Base-by-base conservation (phyloP, 2,797 vertebrate genomes). In the Arrhamphus sclerolepis region DNA sequence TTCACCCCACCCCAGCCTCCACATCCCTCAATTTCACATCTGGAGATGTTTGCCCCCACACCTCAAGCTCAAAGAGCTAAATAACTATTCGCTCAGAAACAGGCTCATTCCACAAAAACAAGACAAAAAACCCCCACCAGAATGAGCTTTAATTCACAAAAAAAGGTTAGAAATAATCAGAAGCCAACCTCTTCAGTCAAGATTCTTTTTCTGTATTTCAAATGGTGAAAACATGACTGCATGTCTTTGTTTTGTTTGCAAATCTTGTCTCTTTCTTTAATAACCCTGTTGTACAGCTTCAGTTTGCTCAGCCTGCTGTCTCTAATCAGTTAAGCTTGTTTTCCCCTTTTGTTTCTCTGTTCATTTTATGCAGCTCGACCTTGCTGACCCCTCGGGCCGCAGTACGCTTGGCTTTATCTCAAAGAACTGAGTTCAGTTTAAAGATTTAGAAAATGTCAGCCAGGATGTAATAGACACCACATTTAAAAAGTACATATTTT, bases 31-130 rank as follows among this genome's bases (percentile, higher is more conserved):
- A 68, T 82, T 79, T 82, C 83, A 87, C 89, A 90, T 90, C 85
- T 91, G 89, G 85, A 87, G 80, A 71, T 63, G 54, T 80, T 87
- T 87, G 86, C 73, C 78, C 81, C 74, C 62, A 70, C 80, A 82
- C 80, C 24, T 3, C 24, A 26, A 26, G 3, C 82, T 83, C 81
- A 82, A 75, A 84, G 67, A 84, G 73, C 78, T 66, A 81, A 85
- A 86, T 82, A 77, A 77, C 72, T 68, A 47, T 65, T 63, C n/a
- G 26, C 53, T 81, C 66, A 47, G 51, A 59, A 1, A 9, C 52
- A 39, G 62, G 68, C 75, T 56, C 34, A 4, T 62, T 75, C 72
- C 65, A 62, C 61, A 65, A 70, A 21, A 61, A 75, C 61, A n/a
- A n/a, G n/a, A n/a, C n/a, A n/a, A n/a, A n/a, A n/a, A n/a, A n/a